Evolutionary conservation across 2,888 invertebrate genomes (phyloP), one percentile per base, ranked within the genome.

Genomic region (Rotaria macrura): DNA sequence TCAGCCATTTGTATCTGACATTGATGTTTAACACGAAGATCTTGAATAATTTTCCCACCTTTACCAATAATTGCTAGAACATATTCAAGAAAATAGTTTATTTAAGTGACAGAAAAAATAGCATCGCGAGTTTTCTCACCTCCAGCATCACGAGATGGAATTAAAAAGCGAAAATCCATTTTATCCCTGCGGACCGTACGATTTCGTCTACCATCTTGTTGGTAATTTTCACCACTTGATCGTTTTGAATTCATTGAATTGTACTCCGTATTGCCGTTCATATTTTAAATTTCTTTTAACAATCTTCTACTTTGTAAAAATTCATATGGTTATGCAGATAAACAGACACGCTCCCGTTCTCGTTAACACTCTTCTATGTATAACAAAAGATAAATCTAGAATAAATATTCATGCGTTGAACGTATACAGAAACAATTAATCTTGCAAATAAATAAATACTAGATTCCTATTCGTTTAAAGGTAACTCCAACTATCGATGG

Each of bases 1-100:
- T 99, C 99, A 94, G 98, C 98, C 94, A 99, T 96, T 94, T 96
- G 96, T 93, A 99, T 96, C 94, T 43, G 40, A n/a, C 43, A 43
- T 25, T 20, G 79, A 79, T 79, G 79, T 43, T 40, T 79, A 14
- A n/a, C 3, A n/a, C 79, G 79, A 40, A 79, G 43, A n/a, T 79
- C 43, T 79, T 79, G 79, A 43, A 79, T 79, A 12, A n/a, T 43
- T 43, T 79, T 79, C n/a, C 79, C 79, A 40, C 79, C 79, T 79
- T 40, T 43, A 43, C 65, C 40, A 79, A 40, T 43, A 43, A 79
- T 43, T 12, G 79, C 43, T 79, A 0, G 23, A 43, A 25, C 29
- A 79, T n/a, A 34, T 4, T 47, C 14, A 43, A 25, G 0, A 40
- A 43, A 43, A 38, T 72, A 23, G 2, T 38, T 43, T 79, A 25